Conservation (phyloP, 2,797 vertebrate genomes). For the Crax fasciolata region DNA sequence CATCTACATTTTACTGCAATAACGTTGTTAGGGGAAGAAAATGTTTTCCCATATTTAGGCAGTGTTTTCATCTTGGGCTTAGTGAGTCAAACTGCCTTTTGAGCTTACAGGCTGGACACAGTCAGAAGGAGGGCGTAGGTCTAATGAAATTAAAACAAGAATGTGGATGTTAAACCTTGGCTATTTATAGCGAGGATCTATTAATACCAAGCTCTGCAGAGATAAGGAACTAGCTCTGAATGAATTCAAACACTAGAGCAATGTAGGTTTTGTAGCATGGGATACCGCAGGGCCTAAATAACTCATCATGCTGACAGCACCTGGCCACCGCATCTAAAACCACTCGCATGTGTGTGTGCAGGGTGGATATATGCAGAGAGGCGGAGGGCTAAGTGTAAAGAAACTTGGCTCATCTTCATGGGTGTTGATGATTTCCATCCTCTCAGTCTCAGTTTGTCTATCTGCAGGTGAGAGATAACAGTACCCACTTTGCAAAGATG, state of each 20-base stretch:
- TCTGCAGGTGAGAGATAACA: conserved; percentile 56
- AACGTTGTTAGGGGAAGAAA: neutral
- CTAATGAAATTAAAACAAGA: conserved; percentile 46
- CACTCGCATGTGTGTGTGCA: neutral
- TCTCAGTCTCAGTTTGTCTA: neutral
- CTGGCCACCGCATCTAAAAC: neutral
- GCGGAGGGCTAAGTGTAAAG: neutral
- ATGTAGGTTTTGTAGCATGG: neutral
- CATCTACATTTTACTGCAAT: conserved; percentile 1
- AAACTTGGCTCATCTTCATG: neutral
- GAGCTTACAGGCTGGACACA: conserved; percentile 27
- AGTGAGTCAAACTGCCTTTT: conserved; percentile 44
- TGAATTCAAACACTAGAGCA: neutral
- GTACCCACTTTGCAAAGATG: neutral
- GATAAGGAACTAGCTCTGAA: neutral
- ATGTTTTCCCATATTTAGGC: conserved; percentile 42
- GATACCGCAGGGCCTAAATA: neutral
- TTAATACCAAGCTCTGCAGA: neutral
- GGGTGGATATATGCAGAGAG: neutral
- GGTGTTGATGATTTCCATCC: neutral
- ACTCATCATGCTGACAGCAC: neutral
- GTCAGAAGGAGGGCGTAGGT: neutral
- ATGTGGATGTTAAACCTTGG: neutral
- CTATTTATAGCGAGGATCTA: conserved; percentile 1
- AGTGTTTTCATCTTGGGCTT: conserved; percentile 9